Base-by-base conservation (phyloP, 2,888 invertebrate species). In the Drosophila fungiperda region DNA sequence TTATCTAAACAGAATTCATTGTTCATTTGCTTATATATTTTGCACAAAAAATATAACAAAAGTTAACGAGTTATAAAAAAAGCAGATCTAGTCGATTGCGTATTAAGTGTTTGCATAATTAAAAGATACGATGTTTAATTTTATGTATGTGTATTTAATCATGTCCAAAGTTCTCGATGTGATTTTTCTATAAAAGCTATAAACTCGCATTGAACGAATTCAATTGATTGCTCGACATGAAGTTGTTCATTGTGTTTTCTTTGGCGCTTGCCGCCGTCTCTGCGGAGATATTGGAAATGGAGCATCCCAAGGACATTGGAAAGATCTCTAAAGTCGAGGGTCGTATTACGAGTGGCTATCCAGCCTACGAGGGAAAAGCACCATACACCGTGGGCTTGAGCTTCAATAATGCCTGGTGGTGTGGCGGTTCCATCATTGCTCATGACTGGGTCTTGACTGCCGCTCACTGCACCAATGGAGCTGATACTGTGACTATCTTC, bases 351-450 rank as follows among this genome's bases (percentile, higher is more conserved):
- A 83, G 85, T 62, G 89, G 89, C 26, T 73, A 78, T 29, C 60
- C 68, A 45, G 83, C 83, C 9, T 38, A 65, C 15, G 81, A 76
- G 36, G 89, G 86, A 35, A 79, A 89, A 49, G 87, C 87, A 23
- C 88, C 91, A 36, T 89, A 89, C 74, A 90, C 87, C 52, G 90
- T 91, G 5, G 91, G 90, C 1, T 72, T 90, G 26, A 82, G 86
- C 29, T 73, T 91, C 62, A 78, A 82, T 32, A 73, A 61, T 35
- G 76, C 76, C 54, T 76, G 76, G 72, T 80, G 83, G 83, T 90
- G 90, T 62, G 90, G 90, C 68, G 90, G 90, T 52, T 80, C 88
- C 23, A 78, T 90, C 69, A 84, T 90, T 36, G 73, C 67, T 2
- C 17, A 74, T 48, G 67, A 59, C 23, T 90, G 78, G 75, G 63